A percentile compares a stretch with the other conserved stretches of the same genome.
These are phyloP conservation scores for Dioctria linearis DNA, from an alignment of 2,888 invertebrate genomes.

Conservation along the genomic window DNA sequence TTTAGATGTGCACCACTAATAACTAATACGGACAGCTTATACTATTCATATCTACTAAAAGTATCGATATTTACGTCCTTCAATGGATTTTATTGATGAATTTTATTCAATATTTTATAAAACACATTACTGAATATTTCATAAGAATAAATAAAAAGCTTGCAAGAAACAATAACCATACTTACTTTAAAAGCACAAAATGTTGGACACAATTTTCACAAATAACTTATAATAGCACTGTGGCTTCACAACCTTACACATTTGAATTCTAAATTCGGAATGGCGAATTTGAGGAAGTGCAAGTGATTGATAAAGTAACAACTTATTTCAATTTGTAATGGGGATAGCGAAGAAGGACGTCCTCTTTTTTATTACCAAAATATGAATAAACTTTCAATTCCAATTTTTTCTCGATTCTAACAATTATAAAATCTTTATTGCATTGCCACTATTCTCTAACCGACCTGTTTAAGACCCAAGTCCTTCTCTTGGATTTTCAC, in stretches of 20 bases:
- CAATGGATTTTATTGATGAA: neutral
- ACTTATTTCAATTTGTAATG: too few relatives aligned
- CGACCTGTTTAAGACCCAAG: neutral
- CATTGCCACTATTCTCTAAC: too few relatives aligned
- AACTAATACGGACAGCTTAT: neutral
- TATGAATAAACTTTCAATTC: neutral
- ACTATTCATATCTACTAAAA: neutral
- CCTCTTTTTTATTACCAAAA: neutral
- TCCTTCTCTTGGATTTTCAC: neutral
- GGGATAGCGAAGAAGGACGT: neutral
- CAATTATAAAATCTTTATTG: neutral
- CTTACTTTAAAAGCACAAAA: neutral
- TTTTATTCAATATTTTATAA: too few relatives aligned
- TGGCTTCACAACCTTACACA: neutral
- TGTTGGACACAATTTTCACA: neutral
- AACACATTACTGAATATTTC: neutral
- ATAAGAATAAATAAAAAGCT: neutral
- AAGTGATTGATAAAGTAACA: too few relatives aligned
- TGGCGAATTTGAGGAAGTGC: neutral
- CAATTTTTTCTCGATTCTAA: neutral
- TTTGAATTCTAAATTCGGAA: conserved; percentile 6
- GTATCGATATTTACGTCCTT: neutral
- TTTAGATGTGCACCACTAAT: neutral
- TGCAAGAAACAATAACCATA: neutral
- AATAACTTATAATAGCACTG: neutral